These are phyloP conservation scores for Myopa testacea DNA, from an alignment of 2,888 invertebrate species.

Conservation along the genomic window DNA sequence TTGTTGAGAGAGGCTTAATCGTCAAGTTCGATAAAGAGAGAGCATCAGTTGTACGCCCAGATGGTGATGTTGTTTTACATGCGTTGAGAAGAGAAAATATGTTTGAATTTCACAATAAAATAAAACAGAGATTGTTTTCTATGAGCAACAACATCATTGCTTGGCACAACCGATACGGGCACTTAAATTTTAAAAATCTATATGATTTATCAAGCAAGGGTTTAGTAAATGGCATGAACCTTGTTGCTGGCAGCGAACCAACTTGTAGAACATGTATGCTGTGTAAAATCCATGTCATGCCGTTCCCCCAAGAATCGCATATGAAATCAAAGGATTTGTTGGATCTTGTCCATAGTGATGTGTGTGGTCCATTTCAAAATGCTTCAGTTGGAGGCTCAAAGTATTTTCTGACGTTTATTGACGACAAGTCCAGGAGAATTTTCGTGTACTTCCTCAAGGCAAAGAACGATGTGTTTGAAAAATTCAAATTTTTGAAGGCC, in stretches of 20 bases:
- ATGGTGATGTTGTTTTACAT: too few species aligned
- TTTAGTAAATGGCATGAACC: slow-evolving; percentile 25
- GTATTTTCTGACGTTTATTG: neutral
- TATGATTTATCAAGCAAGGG: neutral
- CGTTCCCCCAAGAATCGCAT: slow-evolving; percentile 12
- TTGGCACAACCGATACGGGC: slow-evolving; percentile 23
- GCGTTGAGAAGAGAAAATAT: too few species aligned
- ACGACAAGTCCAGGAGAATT: neutral
- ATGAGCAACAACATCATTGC: too few species aligned
- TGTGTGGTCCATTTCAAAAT: neutral
- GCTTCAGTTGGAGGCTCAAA: neutral
- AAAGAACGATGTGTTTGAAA: slow-evolving; percentile 34
- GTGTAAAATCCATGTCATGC: slow-evolving; percentile 23
- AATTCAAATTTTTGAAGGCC: slow-evolving; percentile 39
- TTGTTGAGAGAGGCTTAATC: too few species aligned
- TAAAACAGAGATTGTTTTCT: too few species aligned
- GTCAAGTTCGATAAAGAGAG: too few species aligned
- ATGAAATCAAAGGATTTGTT: slow-evolving; percentile 9
- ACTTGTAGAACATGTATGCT: slow-evolving; percentile 3
- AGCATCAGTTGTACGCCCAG: too few species aligned
- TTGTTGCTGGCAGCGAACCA: neutral
- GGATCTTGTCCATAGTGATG: neutral
- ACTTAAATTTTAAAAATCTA: slow-evolving; percentile 19
- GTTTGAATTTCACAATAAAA: too few species aligned
- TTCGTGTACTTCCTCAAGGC: neutral